phyloP scores from a whole-genome alignment of 2,113 vertebrate genomes.

The Phaethornis superciliosus region DNA sequence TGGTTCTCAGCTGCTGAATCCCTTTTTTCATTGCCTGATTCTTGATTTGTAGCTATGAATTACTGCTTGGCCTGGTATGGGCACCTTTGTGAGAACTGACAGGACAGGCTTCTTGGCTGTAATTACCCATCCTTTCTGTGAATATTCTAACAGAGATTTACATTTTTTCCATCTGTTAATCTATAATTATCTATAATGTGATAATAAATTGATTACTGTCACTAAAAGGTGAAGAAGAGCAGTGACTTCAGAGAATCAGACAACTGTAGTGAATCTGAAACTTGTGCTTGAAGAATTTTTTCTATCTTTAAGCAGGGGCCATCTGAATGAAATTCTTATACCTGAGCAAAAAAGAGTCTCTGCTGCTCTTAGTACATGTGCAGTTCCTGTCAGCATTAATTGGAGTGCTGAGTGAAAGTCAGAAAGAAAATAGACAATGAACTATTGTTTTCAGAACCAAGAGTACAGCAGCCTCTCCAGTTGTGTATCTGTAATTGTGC shows the following conservation, averaged over 20 bases:
- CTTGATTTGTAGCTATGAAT: not conserved
- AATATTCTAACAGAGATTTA: not conserved
- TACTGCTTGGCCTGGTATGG: not conserved
- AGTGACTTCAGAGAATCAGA: slow-evolving; percentile 10
- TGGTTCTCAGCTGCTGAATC: not conserved
- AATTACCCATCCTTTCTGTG: not conserved
- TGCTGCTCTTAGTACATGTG: not conserved
- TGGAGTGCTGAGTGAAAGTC: not conserved
- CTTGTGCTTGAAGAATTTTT: not conserved
- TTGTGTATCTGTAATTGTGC: slow-evolving; percentile 6
- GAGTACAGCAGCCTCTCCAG: slow-evolving; percentile 5
- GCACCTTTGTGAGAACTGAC: not conserved
- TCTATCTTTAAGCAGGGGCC: not conserved
- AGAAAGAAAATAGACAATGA: slow-evolving; percentile 3
- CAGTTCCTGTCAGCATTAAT: slow-evolving; percentile 3
- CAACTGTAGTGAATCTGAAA: not conserved
- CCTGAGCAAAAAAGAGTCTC: not conserved
- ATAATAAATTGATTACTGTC: not conserved
- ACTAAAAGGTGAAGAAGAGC: not conserved
- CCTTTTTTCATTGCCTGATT: not conserved
- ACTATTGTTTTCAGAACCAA: slow-evolving; percentile 8
- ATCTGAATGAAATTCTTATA: not conserved
- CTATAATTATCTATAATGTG: not conserved
- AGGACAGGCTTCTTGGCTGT: not conserved
- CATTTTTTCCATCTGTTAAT: not conserved